phyloP scores from a whole-genome alignment of 1,140 invertebrate genomes.

The Heliothis subflexa region DNA sequence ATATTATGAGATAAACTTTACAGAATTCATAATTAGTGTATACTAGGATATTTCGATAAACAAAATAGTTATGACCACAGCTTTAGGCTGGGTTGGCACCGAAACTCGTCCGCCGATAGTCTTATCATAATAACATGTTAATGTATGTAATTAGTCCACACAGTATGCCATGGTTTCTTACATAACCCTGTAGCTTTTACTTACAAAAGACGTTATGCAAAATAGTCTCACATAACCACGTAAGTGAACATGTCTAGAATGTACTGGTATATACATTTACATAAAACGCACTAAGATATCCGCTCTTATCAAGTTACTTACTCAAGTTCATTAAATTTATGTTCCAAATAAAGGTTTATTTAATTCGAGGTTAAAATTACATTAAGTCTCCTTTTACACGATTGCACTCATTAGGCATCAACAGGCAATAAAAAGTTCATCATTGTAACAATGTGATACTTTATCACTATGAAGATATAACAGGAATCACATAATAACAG shows the following conservation, averaged over 20 bases:
- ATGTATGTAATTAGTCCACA: conserved; percentile 41
- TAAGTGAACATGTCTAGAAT: not conserved
- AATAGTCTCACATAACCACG: conserved; percentile 7
- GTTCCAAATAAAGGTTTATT: too few relatives aligned
- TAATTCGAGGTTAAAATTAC: too few relatives aligned
- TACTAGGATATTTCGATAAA: not conserved
- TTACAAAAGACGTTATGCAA: conserved; percentile 19
- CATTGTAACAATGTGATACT: too few relatives aligned
- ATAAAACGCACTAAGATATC: not conserved
- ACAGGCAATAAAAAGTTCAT: too few relatives aligned
- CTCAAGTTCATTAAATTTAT: too few relatives aligned
- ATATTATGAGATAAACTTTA: not conserved
- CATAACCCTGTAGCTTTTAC: not conserved
- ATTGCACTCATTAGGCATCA: too few relatives aligned
- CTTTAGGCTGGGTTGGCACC: conserved; percentile 1
- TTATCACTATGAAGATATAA: too few relatives aligned
- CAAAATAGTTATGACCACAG: not conserved
- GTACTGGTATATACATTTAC: not conserved
- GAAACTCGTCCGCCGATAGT: not conserved
- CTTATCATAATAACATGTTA: conserved; percentile 37
- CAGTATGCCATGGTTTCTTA: conserved; percentile 3
- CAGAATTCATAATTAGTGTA: not conserved
- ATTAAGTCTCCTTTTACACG: too few relatives aligned
- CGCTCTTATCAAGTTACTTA: too few relatives aligned
- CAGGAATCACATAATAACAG: too few relatives aligned